Conservation (phyloP, 2,888 invertebrate species). For the Tetropium fuscum region DNA sequence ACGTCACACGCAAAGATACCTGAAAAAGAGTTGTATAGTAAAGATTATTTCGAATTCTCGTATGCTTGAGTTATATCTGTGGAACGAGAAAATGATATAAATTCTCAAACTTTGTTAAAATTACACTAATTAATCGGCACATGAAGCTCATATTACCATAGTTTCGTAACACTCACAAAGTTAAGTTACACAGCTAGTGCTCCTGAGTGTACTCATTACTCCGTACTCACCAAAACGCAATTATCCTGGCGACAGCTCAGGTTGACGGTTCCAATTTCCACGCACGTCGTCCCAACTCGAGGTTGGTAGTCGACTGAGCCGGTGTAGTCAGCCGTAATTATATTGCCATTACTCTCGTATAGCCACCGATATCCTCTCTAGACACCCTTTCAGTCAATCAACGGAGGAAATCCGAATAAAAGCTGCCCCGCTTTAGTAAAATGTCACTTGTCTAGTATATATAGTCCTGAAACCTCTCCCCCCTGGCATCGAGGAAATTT, state of each 20-base stretch:
- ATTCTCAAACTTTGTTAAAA: no score
- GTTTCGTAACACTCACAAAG: not conserved
- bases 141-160: no score
- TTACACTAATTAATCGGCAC: no score
- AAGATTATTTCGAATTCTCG: no score
- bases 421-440: not conserved
- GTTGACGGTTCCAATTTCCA: slow-evolving; percentile 18
- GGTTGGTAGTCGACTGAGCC: slow-evolving; percentile 2
- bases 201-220: not conserved
- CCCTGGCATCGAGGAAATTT: slow-evolving; percentile 3
- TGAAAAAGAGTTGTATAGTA: no score
- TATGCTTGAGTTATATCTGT: no score
- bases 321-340: slow-evolving; percentile 17
- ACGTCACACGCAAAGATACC: no score
- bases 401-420: slow-evolving; percentile 11
- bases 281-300: not conserved
- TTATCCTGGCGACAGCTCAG: slow-evolving; percentile 2
- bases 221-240: slow-evolving; percentile 1
- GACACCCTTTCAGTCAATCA: slow-evolving; percentile 12
- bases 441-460: slow-evolving; percentile 5
- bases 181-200: not conserved
- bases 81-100: no score
- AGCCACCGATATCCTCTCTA: slow-evolving; percentile 11
- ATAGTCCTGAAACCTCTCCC: not conserved
- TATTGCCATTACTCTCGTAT: slow-evolving; percentile 6